Conservation (phyloP, 1,140 invertebrate species). For the Holcopasites calliopsidis region DNA sequence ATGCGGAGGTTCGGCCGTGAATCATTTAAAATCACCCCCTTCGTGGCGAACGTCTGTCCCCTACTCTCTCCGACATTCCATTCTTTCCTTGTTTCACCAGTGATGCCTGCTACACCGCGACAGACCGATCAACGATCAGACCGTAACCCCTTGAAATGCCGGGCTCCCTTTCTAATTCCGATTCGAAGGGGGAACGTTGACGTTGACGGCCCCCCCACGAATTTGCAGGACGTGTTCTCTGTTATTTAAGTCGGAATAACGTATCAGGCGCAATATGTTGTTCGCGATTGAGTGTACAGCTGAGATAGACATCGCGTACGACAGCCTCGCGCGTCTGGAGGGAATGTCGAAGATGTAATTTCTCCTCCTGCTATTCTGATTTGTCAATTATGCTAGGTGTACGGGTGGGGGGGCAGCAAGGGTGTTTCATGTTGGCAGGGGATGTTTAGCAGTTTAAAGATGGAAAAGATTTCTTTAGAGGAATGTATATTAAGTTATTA, state of each 20-base stretch:
- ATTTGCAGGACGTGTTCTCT: conserved; percentile 55
- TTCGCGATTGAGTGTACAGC: conserved; percentile 35
- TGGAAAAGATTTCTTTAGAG: too few relatives aligned
- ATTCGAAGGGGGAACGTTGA: conserved; percentile 50
- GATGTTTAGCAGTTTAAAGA: too few relatives aligned
- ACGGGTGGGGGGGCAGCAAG: too few relatives aligned
- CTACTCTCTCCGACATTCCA: not conserved
- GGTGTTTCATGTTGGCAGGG: too few relatives aligned
- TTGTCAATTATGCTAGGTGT: not conserved
- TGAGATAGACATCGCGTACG: conserved; percentile 18
- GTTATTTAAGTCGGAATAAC: conserved; percentile 50
- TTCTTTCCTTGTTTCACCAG: not conserved
- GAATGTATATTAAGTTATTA: too few relatives aligned
- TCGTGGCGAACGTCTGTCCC: not conserved
- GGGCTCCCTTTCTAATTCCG: conserved; percentile 53
- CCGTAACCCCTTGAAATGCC: conserved; percentile 61
- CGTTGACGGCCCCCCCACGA: conserved; percentile 57
- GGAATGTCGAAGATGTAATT: not conserved
- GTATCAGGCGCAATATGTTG: conserved; percentile 46
- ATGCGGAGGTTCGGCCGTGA: conserved; percentile 29
- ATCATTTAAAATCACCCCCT: conserved; percentile 45
- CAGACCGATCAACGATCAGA: conserved; percentile 53
- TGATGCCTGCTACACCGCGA: conserved; percentile 38
- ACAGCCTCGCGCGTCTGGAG: not conserved
- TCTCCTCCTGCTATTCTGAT: not conserved